Evolutionary conservation across 2,797 vertebrate genomes (phyloP), one percentile per base, ranked within the genome.

Genomic region (Tamandua tetradactyla): DNA sequence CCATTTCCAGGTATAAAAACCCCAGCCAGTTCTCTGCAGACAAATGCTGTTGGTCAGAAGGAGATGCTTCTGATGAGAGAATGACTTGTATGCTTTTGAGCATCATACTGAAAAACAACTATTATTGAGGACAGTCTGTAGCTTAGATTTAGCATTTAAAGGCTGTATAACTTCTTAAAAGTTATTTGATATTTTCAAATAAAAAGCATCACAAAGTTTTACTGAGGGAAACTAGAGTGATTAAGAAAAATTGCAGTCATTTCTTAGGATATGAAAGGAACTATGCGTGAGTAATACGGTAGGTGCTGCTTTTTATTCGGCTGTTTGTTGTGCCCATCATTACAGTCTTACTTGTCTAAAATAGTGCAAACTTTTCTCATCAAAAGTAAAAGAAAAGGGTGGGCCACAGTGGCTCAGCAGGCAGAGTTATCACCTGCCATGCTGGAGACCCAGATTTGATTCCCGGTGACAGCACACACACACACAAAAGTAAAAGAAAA

Each of bases 241-340:
- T 83, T 94, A 30, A 57, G 74, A 85, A 79, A 59, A 88, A 37
- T 47, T 93, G 15, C 4, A 81, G 55, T 83, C 92, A 62, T 85
- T 64, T 91, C 52, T 75, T 86, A 94, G 62, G 42, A 20, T 52
- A n/a, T 27, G 64, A 93, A 22, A 27, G 35, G 23, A 59, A 27
- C 35, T 84, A 40, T 35, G n/a, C 18, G 35, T 59, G 76, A 85
- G 59, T 37, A 62, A 22, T 82, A 9, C 69, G 71, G 62, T 71
- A 80, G 87, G 9, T 47, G 6, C 23, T 79, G 13, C 88, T 71
- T 91, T 66, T 68, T 71, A 25, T 62, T 66, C 85, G 35, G 30
- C 10, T 93, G 44, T 87, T 85, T 66, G 9, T 61, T 72, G 5
- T 62, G 13, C 20, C 25, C 32, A 47, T 42, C 57, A 13, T 64